A percentile compares a stretch with the other conserved stretches of the same genome.
These are phyloP conservation scores for Protophormia terraenovae DNA, from an alignment of 2,888 invertebrate genomes.

Conservation along the genomic window DNA sequence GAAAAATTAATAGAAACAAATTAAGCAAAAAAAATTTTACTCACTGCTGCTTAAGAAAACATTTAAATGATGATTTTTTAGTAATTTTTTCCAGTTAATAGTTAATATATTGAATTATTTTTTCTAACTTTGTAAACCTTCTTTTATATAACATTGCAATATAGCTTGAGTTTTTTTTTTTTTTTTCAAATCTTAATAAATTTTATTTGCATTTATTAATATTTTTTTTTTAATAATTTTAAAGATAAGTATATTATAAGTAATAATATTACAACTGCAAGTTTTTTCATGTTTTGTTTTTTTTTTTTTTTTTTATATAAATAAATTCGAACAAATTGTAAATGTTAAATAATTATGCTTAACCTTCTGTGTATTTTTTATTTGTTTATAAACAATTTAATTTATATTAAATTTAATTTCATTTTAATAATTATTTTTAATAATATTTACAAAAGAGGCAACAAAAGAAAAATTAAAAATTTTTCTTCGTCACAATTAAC, in stretches of 20 bases:
- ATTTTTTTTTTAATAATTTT: not conserved
- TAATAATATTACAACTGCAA: conserved; percentile 15
- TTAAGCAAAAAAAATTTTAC: too few species aligned
- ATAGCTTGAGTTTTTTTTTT: not conserved
- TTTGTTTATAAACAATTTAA: conserved; percentile 22
- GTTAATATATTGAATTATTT: not conserved
- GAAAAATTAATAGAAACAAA: too few species aligned
- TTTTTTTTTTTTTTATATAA: conserved; percentile 39
- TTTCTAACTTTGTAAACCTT: not conserved
- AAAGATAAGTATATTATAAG: not conserved
- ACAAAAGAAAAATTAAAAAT: not conserved
- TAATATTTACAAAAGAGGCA: conserved; percentile 43
- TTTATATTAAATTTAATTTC: not conserved
- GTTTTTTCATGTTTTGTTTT: not conserved
- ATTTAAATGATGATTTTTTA: not conserved
- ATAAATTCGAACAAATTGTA: conserved; percentile 65
- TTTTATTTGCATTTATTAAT: conserved; percentile 3
- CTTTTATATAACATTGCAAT: not conserved
- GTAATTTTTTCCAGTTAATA: too few species aligned
- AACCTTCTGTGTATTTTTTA: not conserved
- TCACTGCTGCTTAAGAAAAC: not conserved
- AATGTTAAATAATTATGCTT: conserved; percentile 27
- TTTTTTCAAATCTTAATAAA: not conserved
- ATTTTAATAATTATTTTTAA: not conserved
- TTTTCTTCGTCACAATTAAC: conserved; percentile 44